Evolutionary conservation across 2,113 vertebrate genomes (phyloP).

Genomic region (Sialia sialis): DNA sequence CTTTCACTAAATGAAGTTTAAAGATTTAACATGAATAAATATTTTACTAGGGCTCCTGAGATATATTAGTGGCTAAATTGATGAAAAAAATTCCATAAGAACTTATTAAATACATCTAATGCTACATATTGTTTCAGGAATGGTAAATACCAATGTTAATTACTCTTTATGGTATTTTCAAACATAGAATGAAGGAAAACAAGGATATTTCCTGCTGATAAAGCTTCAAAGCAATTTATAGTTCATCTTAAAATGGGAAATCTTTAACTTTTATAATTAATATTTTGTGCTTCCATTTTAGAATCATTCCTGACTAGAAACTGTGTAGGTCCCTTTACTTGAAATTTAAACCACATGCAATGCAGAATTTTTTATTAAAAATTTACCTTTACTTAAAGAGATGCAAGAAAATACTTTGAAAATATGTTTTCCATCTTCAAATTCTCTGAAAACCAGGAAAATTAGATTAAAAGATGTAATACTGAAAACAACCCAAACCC

Average conservation of each 20-base stretch:
- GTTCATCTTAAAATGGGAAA: neutral
- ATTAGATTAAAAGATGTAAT: neutral
- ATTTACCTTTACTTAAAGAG: neutral
- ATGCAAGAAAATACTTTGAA: neutral
- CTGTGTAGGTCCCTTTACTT: accelerated
- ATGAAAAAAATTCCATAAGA: neutral
- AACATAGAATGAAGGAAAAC: neutral
- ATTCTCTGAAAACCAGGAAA: neutral
- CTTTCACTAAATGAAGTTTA: constrained; percentile 19
- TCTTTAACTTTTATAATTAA: neutral
- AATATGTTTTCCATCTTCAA: neutral
- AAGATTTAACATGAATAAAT: constrained; percentile 47
- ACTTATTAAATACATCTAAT: constrained; percentile 1
- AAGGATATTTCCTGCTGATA: neutral
- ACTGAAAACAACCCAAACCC: neutral
- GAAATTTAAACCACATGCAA: neutral
- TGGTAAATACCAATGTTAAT: neutral
- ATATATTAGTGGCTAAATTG: neutral
- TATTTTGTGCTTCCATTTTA: neutral
- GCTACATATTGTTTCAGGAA: neutral
- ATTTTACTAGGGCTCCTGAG: constrained; percentile 21
- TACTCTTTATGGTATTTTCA: neutral
- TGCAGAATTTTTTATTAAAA: neutral
- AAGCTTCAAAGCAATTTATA: neutral
- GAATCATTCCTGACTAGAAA: neutral